These are phyloP conservation scores for Torymus aiolomorphi DNA, from an alignment of 2,888 invertebrate species.

Conservation along the genomic window DNA sequence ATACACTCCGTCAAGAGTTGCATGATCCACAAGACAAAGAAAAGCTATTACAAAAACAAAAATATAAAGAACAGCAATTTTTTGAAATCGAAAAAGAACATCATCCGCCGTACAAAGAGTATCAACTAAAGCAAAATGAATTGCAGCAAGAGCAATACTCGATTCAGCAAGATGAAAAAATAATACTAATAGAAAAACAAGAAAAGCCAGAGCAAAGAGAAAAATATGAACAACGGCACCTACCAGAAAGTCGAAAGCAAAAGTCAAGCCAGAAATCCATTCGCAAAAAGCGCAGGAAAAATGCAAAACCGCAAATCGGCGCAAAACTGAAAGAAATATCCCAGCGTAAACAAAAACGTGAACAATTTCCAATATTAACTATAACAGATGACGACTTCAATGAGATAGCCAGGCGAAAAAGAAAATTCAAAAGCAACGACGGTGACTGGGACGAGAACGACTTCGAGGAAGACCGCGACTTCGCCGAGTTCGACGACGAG, in stretches of 20 bases:
- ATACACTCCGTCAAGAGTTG: no score
- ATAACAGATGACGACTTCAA: slow-evolving; percentile 66
- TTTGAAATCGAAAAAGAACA: no score
- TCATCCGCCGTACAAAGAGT: no score
- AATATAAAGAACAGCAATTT: no score
- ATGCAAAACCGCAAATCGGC: slow-evolving; percentile 1
- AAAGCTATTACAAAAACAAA: no score
- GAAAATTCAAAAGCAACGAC: not conserved
- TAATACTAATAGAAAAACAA: no score
- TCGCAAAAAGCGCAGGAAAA: slow-evolving; percentile 3
- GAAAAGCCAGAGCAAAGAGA: not conserved
- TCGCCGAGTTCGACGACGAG: slow-evolving; percentile 69
- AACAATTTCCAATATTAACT: slow-evolving; percentile 62
- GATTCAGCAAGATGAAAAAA: no score
- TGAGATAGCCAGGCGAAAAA: not conserved
- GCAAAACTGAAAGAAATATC: slow-evolving; percentile 36
- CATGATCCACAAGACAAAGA: no score
- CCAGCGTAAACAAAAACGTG: slow-evolving; percentile 38
- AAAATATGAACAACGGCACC: not conserved
- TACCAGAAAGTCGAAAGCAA: not conserved
- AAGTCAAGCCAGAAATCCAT: not conserved
- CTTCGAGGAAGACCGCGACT: slow-evolving; percentile 61
- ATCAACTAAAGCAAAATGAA: no score
- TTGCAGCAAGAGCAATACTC: no score
- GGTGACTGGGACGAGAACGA: not conserved